These are phyloP conservation scores for Cricetomys ansorgei DNA, from an alignment of 2,113 vertebrate species.

Conservation along the genomic window DNA sequence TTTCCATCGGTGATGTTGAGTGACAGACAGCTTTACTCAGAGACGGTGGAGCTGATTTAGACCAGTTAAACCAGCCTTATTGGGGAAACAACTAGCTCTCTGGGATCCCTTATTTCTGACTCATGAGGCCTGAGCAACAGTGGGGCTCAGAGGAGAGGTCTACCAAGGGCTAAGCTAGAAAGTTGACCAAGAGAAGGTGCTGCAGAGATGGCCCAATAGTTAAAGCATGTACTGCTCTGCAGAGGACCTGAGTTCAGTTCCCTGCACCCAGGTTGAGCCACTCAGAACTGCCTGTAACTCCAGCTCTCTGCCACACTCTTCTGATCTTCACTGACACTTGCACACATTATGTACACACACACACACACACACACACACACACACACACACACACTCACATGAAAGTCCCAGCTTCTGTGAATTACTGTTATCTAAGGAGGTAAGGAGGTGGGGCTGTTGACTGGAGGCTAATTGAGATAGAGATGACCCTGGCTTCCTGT, in stretches of 20 bases:
- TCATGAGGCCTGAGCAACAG: background rate
- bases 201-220: background rate
- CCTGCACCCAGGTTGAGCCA: background rate
- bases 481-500: background rate
- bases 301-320: background rate
- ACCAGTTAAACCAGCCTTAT: background rate
- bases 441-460: background rate
- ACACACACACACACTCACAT: background rate
- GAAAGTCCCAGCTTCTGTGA: background rate
- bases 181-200: background rate
- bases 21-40: slow-evolving; percentile 43
- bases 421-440: background rate
- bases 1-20: slow-evolving; percentile 47
- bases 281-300: background rate
- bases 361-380: background rate
- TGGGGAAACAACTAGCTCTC: background rate
- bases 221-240: background rate
- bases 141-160: background rate
- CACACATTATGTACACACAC: background rate
- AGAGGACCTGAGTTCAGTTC: background rate
- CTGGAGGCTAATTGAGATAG: background rate
- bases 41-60: slow-evolving; percentile 2
- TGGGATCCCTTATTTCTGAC: slow-evolving; percentile 37
- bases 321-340: background rate
- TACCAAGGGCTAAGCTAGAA: slow-evolving; percentile 2